Evolutionary conservation across 2,888 invertebrate species (phyloP), one percentile per base, ranked within the genome.

Genomic region (Drosophila birchii): DNA sequence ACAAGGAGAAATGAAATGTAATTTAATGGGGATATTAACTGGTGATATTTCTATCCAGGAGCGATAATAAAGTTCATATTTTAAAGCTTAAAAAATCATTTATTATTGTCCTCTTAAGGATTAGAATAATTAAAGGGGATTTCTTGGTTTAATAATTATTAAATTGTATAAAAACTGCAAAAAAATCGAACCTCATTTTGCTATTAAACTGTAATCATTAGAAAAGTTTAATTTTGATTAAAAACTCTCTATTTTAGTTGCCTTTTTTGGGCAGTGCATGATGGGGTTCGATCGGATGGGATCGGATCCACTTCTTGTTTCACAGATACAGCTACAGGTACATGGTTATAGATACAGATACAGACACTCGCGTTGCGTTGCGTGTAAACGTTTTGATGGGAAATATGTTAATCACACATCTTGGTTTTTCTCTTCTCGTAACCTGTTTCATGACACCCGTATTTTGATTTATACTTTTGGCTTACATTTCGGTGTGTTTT

Each of bases 321-420:
- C 45, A 51, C 60, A 68, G 38, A 67, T 44, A 59, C 55, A 36
- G 29, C 53, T 23, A 54, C 54, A 68, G 38, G 36, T 45, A 23
- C 55, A 67, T 58, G 68, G 45, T 58, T 54, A 43, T 51, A 64
- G 54, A 18, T 43, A 20, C 54, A 59, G 64, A 67, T 29, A 66
- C 53, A 61, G 54, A 38, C 70, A 58, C 62, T 49, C 44, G 71
- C 61, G 61, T 53, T 56, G 45, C 51, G 51, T 53, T 63, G 71
- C 71, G 67, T 70, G 78, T 85, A 86, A 88, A 80, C 51, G 88
- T 34, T 58, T 78, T 75, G 86, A 89, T 90, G 88, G 89, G 89
- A 89, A 90, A 79, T 90, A 85, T 85, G 84, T 86, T 88, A 85
- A 90, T 89, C 86, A 89, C 78, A 87, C 80, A 72, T 66, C 56